Evolutionary conservation across 2,113 vertebrate species (phyloP).

Genomic region (Atherinomorus stipes): DNA sequence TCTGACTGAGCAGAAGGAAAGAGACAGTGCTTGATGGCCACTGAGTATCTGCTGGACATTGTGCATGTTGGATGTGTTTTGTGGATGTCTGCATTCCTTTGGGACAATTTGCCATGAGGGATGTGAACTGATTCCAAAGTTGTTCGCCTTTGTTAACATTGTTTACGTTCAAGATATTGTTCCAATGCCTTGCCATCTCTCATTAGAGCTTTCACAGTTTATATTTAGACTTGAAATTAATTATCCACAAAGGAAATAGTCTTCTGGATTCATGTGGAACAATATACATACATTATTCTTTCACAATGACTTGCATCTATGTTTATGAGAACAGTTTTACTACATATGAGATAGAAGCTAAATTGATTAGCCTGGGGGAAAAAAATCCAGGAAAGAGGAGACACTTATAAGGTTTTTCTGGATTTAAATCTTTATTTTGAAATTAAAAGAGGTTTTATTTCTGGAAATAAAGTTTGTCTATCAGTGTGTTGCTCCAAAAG

Average conservation of each 20-base stretch:
- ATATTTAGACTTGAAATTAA: neutral
- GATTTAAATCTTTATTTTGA: slow-evolving; percentile 13
- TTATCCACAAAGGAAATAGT: neutral
- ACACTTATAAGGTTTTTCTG: neutral
- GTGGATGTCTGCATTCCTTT: neutral
- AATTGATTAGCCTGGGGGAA: neutral
- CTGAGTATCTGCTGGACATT: slow-evolving; percentile 28
- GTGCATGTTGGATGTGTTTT: slow-evolving; percentile 28
- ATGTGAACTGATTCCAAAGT: neutral
- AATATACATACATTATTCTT: neutral
- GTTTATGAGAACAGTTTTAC: neutral
- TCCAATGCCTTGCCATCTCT: neutral
- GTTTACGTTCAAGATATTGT: slow-evolving; percentile 31
- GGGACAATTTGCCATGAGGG: neutral
- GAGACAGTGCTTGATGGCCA: slow-evolving; percentile 66
- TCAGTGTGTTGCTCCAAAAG: neutral
- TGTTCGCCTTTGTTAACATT: slow-evolving; percentile 7
- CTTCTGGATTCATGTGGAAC: neutral
- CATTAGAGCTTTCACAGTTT: neutral
- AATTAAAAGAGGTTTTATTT: neutral
- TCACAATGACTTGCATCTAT: neutral
- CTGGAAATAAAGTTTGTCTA: slow-evolving; percentile 35
- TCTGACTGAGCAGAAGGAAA: slow-evolving; percentile 66
- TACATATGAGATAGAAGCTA: neutral
- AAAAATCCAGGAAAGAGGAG: neutral